phyloP scores from a whole-genome alignment of 2,113 vertebrate genomes.

The Variabilichromis moorii region DNA sequence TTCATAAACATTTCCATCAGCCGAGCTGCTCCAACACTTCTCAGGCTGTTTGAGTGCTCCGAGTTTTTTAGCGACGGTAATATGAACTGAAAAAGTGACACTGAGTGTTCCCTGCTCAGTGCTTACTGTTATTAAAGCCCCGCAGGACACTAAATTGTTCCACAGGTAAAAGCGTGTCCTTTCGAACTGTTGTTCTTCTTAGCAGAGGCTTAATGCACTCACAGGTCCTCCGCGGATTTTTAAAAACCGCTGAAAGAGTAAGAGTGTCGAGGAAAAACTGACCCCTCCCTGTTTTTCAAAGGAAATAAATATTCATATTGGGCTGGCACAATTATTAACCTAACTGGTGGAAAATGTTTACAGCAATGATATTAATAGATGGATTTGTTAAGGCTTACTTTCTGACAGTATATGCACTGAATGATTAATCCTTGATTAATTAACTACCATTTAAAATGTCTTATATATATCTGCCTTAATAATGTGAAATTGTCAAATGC shows the following conservation, averaged over 20 bases:
- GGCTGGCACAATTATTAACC: not conserved
- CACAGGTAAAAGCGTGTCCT: not conserved
- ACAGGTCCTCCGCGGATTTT: not conserved
- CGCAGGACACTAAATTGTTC: not conserved
- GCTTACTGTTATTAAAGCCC: not conserved
- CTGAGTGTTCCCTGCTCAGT: not conserved
- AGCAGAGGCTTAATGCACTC: not conserved
- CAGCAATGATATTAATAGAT: not conserved
- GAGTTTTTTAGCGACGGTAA: not conserved
- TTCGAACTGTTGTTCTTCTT: not conserved
- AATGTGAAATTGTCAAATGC: not conserved
- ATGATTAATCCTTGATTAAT: not conserved
- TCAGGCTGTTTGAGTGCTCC: not conserved
- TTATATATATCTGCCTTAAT: not conserved
- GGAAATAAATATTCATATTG: not conserved
- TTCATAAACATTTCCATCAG: conserved; percentile 23
- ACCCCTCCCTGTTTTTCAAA: not conserved
- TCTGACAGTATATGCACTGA: not conserved
- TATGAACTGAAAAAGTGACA: not conserved
- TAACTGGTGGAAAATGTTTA: not conserved
- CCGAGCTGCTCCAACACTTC: not conserved
- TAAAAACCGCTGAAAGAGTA: not conserved
- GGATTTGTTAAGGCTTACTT: not conserved
- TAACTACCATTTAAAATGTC: not conserved
- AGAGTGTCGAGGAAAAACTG: not conserved